Evolutionary conservation across 2,888 invertebrate genomes (phyloP), one percentile per base, ranked within the genome.

Genomic region (Eurytoma adleriae): DNA sequence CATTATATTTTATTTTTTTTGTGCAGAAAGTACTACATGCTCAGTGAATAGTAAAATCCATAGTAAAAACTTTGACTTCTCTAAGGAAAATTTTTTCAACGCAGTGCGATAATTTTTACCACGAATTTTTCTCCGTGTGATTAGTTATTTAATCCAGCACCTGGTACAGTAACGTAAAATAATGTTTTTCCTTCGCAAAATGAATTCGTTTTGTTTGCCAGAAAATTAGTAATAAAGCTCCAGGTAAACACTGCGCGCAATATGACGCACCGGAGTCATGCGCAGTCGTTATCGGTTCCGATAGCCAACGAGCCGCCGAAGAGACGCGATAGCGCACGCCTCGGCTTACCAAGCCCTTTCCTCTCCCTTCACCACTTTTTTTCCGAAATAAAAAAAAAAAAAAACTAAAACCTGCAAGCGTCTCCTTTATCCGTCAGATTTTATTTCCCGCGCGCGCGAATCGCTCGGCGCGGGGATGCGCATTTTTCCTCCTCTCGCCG

Each of bases 301-400:
- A 66, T 73, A 64, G 61, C 24, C 66, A 56, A 40, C 56, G 30
- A 57, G 56, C 16, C 56, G 64, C n/a, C 18, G 48, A 56, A 40
- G 66, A 66, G 66, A 20, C 5, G 74, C 24, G 74, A 66, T 66
- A 66, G 74, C 18, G 64, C 73, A 73, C 64, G 64, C 64, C 18
- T 52, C n/a, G 27, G 68, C 80, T 73, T 64, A 62, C 69, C 52
- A 30, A 18, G 56, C 76, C 48, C 73, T 76, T 69, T 52, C n/a
- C 16, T 64, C 30, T 14, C 64, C 18, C 69, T 73, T 68, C 24
- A 13, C 16, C 64, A 18, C 30, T 66, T 2, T 12, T 20, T 20
- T 20, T 67, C 14, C 7, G 10, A 5, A 40, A 40, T 40, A 40
- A 40, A 40, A 40, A 40, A 40, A 10, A 10, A 40, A 40, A 40